Conservation (phyloP, 2,113 vertebrate genomes). For the Dicrurus megarhynchus region DNA sequence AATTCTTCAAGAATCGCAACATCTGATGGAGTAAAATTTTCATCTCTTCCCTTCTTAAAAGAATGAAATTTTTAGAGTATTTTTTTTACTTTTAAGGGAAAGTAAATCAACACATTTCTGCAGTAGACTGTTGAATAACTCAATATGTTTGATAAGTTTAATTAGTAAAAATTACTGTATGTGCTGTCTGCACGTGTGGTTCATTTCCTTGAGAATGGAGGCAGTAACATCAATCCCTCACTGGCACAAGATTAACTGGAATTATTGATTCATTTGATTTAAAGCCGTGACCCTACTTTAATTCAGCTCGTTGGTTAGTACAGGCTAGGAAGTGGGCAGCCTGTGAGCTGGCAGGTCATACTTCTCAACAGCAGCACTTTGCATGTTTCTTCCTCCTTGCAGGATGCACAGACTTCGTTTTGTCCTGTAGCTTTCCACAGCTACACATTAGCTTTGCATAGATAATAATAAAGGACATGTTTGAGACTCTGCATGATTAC, state of each 20-base stretch:
- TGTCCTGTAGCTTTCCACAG: background rate
- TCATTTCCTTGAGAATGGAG: constrained; percentile 3
- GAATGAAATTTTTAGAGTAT: background rate
- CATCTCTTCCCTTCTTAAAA: background rate
- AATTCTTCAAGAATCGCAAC: background rate
- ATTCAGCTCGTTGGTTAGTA: background rate
- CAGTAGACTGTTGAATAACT: constrained; percentile 4
- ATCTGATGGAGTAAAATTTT: background rate
- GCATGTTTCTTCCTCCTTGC: background rate
- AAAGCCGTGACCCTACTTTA: background rate
- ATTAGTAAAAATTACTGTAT: background rate
- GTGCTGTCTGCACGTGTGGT: background rate
- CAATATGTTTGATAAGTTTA: background rate
- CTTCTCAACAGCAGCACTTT: background rate
- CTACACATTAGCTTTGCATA: background rate
- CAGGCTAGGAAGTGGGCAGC: background rate
- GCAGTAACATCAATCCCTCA: background rate
- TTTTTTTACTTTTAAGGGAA: background rate
- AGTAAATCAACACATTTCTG: background rate
- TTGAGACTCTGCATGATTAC: background rate
- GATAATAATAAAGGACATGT: background rate
- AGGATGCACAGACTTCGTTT: background rate
- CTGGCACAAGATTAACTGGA: background rate
- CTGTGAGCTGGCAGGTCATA: background rate
- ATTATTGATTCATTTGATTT: constrained; percentile 13